Base-by-base conservation (phyloP, 1,140 invertebrate species). In the Drosophila aff. region DNA sequence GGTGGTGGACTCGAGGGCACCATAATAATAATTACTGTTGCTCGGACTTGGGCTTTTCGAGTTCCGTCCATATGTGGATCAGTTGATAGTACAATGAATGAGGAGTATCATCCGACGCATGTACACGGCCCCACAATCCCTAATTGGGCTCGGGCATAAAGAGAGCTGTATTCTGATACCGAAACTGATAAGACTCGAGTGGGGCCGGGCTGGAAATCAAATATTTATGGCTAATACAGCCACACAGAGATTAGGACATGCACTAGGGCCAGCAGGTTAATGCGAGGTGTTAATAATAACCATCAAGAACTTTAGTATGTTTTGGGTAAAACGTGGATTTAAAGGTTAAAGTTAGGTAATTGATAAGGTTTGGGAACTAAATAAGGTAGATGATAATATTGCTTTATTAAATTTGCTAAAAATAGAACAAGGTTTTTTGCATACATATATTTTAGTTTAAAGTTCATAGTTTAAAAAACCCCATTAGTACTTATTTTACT, bases 51-150 rank as follows among this genome's bases (percentile, higher is more conserved):
- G 67, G n/a, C 33, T 9, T 38, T 21, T 41, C 36, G 15, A 50
- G 53, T 50, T 36, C 10, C 21, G 31, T 36, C 68, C 71, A 74
- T 74, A 74, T 74, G 71, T 52, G 71, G 71, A 73, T 73, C 46
- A 49, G 31, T 73, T 18, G 67, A 73, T 73, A 44, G 18, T 18
- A 43, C 15, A 5, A 43, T 16, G 36, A 5, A 43, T 16, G 36
- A 40, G 53, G 21, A 13, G 53, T 38, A 38, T 44, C 40, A 36
- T 36, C 13, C 15, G 49, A 58, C n/a, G 26, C 9, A 21, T 13
- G 38, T 68, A 38, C 38, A 38, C 36, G 11, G 33, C 33, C 41
- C n/a, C 52, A 36, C 66, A 60, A 73, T 50, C 53, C 71, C 46
- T 73, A 73, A 73, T 72, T 72, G 44, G 23, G 43, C 23, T 40